A percentile compares a stretch with the other conserved stretches of the same genome.
Conservation (phyloP, 2,888 invertebrate species). For the Periphyllus acericola region DNA sequence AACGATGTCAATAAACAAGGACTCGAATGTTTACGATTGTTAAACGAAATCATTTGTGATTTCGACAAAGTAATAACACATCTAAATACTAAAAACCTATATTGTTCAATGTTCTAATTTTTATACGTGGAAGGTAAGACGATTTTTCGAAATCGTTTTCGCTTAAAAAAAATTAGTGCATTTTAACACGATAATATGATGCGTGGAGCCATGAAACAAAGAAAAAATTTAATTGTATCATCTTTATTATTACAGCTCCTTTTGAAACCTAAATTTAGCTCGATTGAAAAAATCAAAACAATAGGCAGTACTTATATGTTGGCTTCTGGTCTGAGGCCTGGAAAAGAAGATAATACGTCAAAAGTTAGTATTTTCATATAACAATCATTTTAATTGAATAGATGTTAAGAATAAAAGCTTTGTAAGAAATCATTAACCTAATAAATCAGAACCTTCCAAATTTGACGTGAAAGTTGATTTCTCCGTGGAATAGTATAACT, state of each 20-base stretch:
- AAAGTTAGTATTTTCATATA: slow-evolving; percentile 27
- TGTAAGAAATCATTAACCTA: no score
- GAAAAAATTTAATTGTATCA: slow-evolving; percentile 24
- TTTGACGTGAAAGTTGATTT: no score
- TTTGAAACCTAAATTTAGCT: slow-evolving; percentile 91
- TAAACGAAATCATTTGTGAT: slow-evolving; percentile 98
- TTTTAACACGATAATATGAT: slow-evolving; percentile 17
- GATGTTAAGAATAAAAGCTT: no score
- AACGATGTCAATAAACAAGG: slow-evolving; percentile 97
- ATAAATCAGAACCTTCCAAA: no score
- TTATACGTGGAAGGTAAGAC: not conserved
- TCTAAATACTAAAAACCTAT: no score
- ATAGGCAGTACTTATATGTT: slow-evolving; percentile 99
- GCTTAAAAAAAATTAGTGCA: slow-evolving; percentile 17
- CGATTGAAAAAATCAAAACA: slow-evolving; percentile 98
- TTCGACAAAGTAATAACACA: slow-evolving; percentile 84
- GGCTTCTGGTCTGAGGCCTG: slow-evolving; percentile 90
- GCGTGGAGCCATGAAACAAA: slow-evolving; percentile 13
- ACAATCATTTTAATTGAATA: not conserved
- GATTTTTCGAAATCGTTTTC: slow-evolving; percentile 4
- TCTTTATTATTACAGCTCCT: slow-evolving; percentile 74
- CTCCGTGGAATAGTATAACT: no score
- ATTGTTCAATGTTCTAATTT: not conserved
- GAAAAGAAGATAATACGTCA: slow-evolving; percentile 77
- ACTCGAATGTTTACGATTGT: slow-evolving; percentile 88